A percentile compares a stretch with the other conserved stretches of the same genome.
These are phyloP conservation scores for Ophioderma brevispina DNA, from an alignment of 35 echinoderm and acorn worm species.

Conservation along the genomic window DNA sequence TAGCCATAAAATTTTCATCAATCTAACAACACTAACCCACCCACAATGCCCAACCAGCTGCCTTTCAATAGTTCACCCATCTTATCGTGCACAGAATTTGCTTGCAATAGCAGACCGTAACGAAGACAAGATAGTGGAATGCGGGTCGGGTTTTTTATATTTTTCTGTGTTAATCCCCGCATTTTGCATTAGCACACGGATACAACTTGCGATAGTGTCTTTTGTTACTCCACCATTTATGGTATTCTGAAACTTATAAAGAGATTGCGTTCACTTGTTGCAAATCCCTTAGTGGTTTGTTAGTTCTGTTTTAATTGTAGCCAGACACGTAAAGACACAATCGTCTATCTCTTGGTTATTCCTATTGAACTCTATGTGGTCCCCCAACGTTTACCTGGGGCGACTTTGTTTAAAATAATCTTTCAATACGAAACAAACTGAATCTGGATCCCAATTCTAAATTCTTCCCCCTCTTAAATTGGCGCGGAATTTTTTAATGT, in stretches of 20 bases:
- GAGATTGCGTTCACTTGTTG: neutral
- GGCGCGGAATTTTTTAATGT: neutral
- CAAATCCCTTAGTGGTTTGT: slow-evolving; percentile 11
- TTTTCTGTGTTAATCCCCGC: neutral
- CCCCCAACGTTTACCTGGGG: neutral
- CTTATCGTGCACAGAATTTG: neutral
- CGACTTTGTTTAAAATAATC: slow-evolving; percentile 5
- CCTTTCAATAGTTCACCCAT: neutral
- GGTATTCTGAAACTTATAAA: neutral
- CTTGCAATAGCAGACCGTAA: neutral
- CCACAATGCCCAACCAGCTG: neutral
- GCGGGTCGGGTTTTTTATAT: slow-evolving; percentile 7
- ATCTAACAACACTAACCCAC: too few relatives aligned
- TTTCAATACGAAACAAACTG: neutral
- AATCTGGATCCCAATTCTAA: too few relatives aligned
- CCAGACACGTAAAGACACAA: slow-evolving; percentile 21
- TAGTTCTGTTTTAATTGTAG: slow-evolving; percentile 21
- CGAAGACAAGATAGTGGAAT: neutral
- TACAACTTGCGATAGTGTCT: neutral
- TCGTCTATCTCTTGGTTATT: slow-evolving; percentile 1
- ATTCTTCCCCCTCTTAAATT: neutral
- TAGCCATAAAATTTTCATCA: too few relatives aligned
- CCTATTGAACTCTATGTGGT: too few relatives aligned
- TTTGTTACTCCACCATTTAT: neutral
- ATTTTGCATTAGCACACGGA: neutral